Evolutionary conservation across 1,140 invertebrate genomes (phyloP).

Genomic region (Camponotus pennsylvanicus): DNA sequence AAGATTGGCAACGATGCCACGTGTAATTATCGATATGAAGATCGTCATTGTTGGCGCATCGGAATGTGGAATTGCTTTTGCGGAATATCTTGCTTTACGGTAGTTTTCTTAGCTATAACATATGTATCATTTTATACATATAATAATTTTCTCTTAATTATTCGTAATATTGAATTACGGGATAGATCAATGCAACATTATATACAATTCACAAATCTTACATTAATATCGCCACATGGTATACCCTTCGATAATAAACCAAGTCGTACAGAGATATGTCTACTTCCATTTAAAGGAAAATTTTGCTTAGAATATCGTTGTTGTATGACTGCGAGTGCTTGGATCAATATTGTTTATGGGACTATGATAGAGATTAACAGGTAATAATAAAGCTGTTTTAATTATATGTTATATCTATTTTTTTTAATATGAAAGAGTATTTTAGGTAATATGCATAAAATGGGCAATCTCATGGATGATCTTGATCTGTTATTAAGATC

Average conservation of each 20-base stretch:
- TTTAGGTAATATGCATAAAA: no score
- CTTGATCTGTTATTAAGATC: no score
- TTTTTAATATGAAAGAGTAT: no score
- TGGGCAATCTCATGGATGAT: no score
- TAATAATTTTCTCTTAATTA: background rate
- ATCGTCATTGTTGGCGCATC: conserved; percentile 92
- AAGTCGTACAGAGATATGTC: conserved; percentile 81
- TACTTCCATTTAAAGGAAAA: conserved; percentile 85
- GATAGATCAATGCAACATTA: conserved; percentile 66
- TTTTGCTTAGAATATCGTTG: conserved; percentile 86
- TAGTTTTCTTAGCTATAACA: conserved; percentile 73
- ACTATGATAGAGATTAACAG: conserved; percentile 87
- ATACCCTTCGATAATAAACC: conserved; percentile 86
- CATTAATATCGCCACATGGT: conserved; percentile 89
- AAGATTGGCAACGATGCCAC: conserved; percentile 82
- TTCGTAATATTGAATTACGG: background rate
- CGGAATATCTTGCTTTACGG: conserved; percentile 89
- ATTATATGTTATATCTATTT: background rate
- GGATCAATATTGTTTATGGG: conserved; percentile 87
- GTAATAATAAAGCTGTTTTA: conserved; percentile 73
- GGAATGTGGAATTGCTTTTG: conserved; percentile 89
- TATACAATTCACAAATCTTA: conserved; percentile 87
- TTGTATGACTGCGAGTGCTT: conserved; percentile 85
- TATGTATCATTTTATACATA: background rate
- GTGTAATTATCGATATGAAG: conserved; percentile 87